phyloP scores from a whole-genome alignment of 2,113 vertebrate genomes.

The Passer montanus region DNA sequence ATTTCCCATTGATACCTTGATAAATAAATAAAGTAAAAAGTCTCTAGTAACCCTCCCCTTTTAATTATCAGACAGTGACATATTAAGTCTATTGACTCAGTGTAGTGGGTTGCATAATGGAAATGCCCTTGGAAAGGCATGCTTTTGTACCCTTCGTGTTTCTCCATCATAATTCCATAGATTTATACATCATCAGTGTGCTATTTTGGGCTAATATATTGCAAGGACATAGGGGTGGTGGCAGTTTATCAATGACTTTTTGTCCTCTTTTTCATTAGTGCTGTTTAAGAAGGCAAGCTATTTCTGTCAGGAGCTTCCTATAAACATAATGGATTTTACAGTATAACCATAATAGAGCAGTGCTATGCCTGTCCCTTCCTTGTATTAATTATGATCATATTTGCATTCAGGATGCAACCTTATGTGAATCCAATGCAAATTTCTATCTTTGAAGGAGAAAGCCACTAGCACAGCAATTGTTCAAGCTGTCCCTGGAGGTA shows the following conservation, averaged over 20 bases:
- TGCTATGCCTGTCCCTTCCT: constrained; percentile 39
- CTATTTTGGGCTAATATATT: constrained; percentile 54
- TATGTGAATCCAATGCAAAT: constrained; percentile 71
- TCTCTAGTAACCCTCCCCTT: background rate
- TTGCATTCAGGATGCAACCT: constrained; percentile 66
- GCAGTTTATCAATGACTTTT: constrained; percentile 50
- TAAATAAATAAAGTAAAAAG: constrained; percentile 28
- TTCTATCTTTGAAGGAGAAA: constrained; percentile 43
- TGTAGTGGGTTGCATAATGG: constrained; percentile 29
- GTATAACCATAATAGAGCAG: constrained; percentile 16
- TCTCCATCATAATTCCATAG: constrained; percentile 50
- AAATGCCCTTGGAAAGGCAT: constrained; percentile 36
- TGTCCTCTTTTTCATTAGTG: constrained; percentile 54
- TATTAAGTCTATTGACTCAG: constrained; percentile 29
- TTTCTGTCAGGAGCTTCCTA: constrained; percentile 27
- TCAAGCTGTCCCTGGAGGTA: constrained; percentile 48
- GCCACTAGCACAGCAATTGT: constrained; percentile 40
- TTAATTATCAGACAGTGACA: constrained; percentile 41
- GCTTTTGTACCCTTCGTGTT: constrained; percentile 37
- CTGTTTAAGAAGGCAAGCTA: constrained; percentile 39
- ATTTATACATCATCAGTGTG: constrained; percentile 38
- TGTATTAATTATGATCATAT: constrained; percentile 69
- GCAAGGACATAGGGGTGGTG: constrained; percentile 40
- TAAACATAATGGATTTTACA: constrained; percentile 59
- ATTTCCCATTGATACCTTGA: background rate